phyloP scores from a whole-genome alignment of 1,140 invertebrate species.

The Drosophila obscura region DNA sequence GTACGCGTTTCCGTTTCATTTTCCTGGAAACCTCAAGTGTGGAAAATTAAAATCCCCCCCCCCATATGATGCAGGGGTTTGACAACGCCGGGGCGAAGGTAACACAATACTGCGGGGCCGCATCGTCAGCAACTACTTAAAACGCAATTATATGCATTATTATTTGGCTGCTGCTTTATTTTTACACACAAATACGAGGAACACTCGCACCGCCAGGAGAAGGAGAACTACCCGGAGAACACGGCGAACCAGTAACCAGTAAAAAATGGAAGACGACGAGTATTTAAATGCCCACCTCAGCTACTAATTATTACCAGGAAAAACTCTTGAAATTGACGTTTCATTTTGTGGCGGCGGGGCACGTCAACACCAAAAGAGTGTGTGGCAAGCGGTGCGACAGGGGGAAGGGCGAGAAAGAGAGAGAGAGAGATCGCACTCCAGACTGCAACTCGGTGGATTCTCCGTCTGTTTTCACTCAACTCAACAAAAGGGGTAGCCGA shows the following conservation, averaged over 20 bases:
- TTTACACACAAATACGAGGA: slow-evolving; percentile 77
- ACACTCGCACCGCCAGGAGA: slow-evolving; percentile 21
- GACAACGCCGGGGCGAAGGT: slow-evolving; percentile 54
- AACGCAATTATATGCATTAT: slow-evolving; percentile 82
- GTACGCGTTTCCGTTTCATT: slow-evolving; percentile 65
- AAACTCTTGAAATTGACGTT: slow-evolving; percentile 83
- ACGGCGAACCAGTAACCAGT: not conserved
- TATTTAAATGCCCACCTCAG: slow-evolving; percentile 84
- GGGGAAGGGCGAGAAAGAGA: not conserved
- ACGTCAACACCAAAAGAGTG: slow-evolving; percentile 60
- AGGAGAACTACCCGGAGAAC: slow-evolving; percentile 1
- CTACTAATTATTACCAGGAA: slow-evolving; percentile 84
- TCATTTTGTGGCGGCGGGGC: slow-evolving; percentile 71
- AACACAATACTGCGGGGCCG: slow-evolving; percentile 62
- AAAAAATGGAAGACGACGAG: slow-evolving; percentile 58
- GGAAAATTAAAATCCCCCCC: slow-evolving; percentile 67
- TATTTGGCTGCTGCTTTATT: slow-evolving; percentile 74
- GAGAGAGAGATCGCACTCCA: not conserved
- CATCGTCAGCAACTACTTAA: slow-evolving; percentile 72
- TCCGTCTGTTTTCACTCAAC: slow-evolving; percentile 57
- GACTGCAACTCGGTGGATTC: slow-evolving; percentile 1
- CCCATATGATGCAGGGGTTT: slow-evolving; percentile 37
- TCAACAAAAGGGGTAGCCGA: slow-evolving; percentile 25
- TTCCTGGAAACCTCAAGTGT: slow-evolving; percentile 63
- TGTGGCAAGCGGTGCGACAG: not conserved